Conservation (phyloP, 2,113 vertebrate species). For the Rattus rattus region DNA sequence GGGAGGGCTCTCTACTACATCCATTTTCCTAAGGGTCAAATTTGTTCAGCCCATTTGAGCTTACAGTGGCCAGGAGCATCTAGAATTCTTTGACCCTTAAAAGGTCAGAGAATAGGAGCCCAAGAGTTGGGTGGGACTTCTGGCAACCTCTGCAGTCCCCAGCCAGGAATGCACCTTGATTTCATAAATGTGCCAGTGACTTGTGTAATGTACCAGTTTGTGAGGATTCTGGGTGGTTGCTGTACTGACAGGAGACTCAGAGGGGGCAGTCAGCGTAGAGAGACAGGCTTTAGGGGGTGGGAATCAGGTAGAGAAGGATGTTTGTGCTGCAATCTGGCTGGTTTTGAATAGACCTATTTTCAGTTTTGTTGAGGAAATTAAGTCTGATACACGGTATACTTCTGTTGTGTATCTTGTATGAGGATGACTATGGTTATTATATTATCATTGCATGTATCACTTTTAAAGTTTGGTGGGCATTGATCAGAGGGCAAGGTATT, state of each 20-base stretch:
- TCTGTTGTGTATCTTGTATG: not conserved
- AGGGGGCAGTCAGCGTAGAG: not conserved
- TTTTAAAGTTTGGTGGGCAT: not conserved
- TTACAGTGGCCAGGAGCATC: not conserved
- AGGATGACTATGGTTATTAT: not conserved
- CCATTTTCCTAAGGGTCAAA: not conserved
- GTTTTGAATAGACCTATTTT: not conserved
- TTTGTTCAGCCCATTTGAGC: not conserved
- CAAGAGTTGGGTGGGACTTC: not conserved
- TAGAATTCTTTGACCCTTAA: slow-evolving; percentile 10
- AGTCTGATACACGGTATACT: not conserved
- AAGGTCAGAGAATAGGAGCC: not conserved
- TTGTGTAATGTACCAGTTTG: not conserved
- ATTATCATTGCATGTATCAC: not conserved
- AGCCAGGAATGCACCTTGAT: not conserved
- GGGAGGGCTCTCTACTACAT: not conserved
- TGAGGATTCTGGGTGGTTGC: not conserved
- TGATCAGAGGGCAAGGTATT: slow-evolving; percentile 42
- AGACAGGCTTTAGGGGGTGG: not conserved
- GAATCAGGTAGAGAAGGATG: not conserved
- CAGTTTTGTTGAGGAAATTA: not conserved
- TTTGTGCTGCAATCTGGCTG: not conserved
- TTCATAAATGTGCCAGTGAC: not conserved
- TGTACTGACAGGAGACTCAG: not conserved
- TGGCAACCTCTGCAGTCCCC: not conserved